These are phyloP conservation scores for Gallinago stenura DNA, from an alignment of 2,797 vertebrate genomes.

Conservation along the genomic window DNA sequence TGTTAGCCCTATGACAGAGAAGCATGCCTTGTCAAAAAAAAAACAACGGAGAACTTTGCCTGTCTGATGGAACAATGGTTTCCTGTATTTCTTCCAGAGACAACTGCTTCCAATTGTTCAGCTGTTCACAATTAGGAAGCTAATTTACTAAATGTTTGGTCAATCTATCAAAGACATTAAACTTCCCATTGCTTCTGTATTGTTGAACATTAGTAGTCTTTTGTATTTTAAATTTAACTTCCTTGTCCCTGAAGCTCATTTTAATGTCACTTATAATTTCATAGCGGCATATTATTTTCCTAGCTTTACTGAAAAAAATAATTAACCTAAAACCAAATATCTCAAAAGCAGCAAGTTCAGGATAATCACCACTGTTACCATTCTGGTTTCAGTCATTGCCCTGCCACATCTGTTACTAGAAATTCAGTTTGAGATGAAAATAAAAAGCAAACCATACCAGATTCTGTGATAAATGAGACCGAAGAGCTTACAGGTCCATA, in stretches of 20 bases:
- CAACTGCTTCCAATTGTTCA: neutral
- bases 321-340: neutral
- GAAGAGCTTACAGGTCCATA: conserved; percentile 93
- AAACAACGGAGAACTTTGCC: neutral
- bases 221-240: conserved; percentile 3
- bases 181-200: conserved; percentile 1
- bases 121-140: conserved; percentile 32
- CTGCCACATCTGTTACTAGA: neutral
- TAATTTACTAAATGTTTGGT: neutral
- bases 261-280: neutral
- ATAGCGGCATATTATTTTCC: neutral
- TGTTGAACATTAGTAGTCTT: neutral
- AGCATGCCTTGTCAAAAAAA: neutral
- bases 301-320: conserved; percentile 6
- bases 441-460: conserved; percentile 83
- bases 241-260: neutral
- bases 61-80: neutral
- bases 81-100: conserved; percentile 4
- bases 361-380: neutral
- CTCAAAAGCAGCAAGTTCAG: neutral
- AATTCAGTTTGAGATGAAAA: conserved; percentile 16
- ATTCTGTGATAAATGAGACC: conserved; percentile 94
- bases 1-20: neutral
- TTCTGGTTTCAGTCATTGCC: neutral
- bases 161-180: conserved; percentile 18